phyloP scores from a whole-genome alignment of 2,113 vertebrate species.

The Melanocharis versteri region DNA sequence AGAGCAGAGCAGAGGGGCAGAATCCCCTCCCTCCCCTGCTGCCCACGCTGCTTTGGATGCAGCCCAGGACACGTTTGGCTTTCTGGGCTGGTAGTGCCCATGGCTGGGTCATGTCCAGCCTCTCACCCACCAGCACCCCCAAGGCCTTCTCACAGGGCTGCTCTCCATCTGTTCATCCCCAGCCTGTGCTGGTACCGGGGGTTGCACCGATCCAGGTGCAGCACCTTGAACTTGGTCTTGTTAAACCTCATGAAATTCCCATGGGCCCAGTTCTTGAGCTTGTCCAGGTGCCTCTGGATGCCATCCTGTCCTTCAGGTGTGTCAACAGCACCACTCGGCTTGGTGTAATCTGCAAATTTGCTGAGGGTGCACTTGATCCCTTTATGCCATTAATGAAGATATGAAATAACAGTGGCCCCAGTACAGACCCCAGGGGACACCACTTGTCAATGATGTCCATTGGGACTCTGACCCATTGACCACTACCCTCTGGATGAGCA shows the following conservation, averaged over 20 bases:
- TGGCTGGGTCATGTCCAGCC: background rate
- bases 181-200: fast-evolving
- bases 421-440: fast-evolving
- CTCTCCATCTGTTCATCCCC: fast-evolving
- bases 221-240: background rate
- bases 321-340: background rate
- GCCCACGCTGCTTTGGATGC: background rate
- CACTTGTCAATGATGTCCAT: background rate
- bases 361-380: background rate
- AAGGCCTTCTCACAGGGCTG: background rate
- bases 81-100: background rate
- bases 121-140: background rate
- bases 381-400: background rate
- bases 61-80: background rate
- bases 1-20: background rate
- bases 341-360: background rate
- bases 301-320: background rate
- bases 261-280: fast-evolving
- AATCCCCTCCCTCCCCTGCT: background rate
- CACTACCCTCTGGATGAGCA: background rate
- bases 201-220: fast-evolving
- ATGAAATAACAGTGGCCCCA: background rate
- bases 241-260: background rate
- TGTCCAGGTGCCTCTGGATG: background rate
- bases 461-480: background rate